phyloP scores from a whole-genome alignment of 2,797 vertebrate species.

The Lacerta agilis region DNA sequence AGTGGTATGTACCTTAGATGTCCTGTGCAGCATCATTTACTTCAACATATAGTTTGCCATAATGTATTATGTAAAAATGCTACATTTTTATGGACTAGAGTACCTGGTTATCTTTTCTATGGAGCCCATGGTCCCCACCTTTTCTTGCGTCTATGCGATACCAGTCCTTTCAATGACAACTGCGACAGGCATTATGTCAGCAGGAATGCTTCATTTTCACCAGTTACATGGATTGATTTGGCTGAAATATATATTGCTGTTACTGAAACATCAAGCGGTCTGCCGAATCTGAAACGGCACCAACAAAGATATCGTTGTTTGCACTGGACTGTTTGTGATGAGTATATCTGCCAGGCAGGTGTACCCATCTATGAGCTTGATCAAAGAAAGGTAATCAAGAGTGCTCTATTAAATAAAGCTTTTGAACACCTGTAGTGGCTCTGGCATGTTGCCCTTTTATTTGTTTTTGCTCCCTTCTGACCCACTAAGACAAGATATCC shows the following conservation, averaged over 20 bases:
- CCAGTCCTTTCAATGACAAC: background rate
- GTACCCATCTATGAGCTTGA: background rate
- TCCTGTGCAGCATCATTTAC: background rate
- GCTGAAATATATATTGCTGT: background rate
- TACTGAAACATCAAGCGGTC: background rate
- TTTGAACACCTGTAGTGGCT: constrained; percentile 57
- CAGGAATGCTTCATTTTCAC: background rate
- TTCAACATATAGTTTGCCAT: background rate
- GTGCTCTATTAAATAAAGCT: constrained; percentile 64
- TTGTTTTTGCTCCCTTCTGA: background rate
- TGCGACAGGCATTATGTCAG: background rate
- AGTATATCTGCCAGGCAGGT: constrained; percentile 7
- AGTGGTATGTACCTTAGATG: background rate
- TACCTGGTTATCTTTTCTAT: background rate
- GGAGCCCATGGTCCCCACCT: background rate
- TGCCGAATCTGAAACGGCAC: background rate
- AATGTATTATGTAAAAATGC: background rate
- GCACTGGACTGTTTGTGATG: background rate
- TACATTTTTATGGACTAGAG: background rate
- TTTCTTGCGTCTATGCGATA: background rate
- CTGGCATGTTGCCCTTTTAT: constrained; percentile 13
- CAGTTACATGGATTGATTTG: background rate
- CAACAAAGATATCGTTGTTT: background rate
- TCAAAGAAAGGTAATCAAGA: constrained; percentile 53
- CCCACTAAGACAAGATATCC: background rate